Conservation (phyloP, 2,113 vertebrate genomes). For the Ia io region DNA sequence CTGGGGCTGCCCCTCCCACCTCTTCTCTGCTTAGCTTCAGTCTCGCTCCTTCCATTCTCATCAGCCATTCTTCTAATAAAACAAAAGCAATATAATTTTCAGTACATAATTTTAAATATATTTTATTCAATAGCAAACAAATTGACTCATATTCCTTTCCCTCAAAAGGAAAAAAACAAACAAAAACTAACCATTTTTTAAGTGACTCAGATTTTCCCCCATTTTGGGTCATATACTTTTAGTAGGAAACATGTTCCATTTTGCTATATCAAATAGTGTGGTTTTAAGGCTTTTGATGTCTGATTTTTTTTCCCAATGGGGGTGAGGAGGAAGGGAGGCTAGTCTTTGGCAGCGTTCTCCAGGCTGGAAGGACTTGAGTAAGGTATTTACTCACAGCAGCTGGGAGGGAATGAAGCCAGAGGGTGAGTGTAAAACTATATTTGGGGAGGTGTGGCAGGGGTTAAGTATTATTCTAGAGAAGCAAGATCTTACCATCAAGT, state of each 20-base stretch:
- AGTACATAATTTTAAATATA: background rate
- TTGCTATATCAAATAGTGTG: background rate
- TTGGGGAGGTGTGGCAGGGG: background rate
- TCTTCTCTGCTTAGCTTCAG: background rate
- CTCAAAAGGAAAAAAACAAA: background rate
- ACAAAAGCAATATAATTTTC: background rate
- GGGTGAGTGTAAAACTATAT: background rate
- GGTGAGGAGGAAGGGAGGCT: background rate
- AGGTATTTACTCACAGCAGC: background rate
- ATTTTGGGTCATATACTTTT: background rate
- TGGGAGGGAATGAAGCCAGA: conserved; percentile 15
- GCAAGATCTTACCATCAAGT: conserved; percentile 44
- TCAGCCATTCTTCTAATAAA: background rate
- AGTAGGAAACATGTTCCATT: background rate
- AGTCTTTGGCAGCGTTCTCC: background rate
- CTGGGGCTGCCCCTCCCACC: background rate
- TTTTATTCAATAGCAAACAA: conserved; percentile 17
- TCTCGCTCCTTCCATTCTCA: background rate
- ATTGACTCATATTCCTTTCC: background rate
- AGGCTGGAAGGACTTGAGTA: background rate
- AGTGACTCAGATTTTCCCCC: background rate
- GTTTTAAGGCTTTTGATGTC: conserved; percentile 7
- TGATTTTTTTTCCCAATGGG: background rate
- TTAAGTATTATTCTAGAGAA: conserved; percentile 53
- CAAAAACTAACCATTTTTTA: no score